These are phyloP conservation scores for Philereme vetulata DNA, from an alignment of 2,888 invertebrate species.

Conservation along the genomic window DNA sequence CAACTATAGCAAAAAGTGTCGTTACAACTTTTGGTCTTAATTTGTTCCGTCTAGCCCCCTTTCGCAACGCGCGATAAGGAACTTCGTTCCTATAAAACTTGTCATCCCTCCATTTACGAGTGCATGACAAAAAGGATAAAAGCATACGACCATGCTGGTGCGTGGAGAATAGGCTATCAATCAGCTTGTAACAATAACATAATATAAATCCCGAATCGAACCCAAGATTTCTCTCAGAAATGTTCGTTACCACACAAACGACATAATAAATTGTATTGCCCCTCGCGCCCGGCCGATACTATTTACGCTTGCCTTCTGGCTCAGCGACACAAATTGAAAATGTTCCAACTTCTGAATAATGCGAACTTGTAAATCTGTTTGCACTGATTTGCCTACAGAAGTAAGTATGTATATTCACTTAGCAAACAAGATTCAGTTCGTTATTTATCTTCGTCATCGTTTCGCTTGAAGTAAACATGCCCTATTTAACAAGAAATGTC, in stretches of 20 bases:
- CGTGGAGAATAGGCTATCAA: slow-evolving; percentile 49
- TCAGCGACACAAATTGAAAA: slow-evolving; percentile 40
- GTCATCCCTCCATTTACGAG: slow-evolving; percentile 36
- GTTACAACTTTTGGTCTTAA: no score
- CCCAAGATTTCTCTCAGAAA: slow-evolving; percentile 44
- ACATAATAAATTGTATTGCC: slow-evolving; percentile 55
- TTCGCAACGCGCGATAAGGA: no score
- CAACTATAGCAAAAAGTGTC: no score
- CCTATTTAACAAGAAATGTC: slow-evolving; percentile 1
- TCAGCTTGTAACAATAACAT: slow-evolving; percentile 48
- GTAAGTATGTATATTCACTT: slow-evolving; percentile 13
- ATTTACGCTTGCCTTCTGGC: slow-evolving; percentile 34
- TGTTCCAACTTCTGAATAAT: slow-evolving; percentile 38
- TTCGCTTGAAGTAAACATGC: slow-evolving; percentile 5
- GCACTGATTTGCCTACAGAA: slow-evolving; percentile 13
- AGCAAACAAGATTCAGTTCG: slow-evolving; percentile 20
- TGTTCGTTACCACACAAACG: slow-evolving; percentile 47
- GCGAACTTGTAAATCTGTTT: slow-evolving; percentile 37
- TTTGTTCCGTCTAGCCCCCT: no score
- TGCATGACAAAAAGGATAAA: slow-evolving; percentile 41
- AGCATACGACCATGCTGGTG: slow-evolving; percentile 33
- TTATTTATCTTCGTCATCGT: slow-evolving; percentile 13
- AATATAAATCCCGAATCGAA: slow-evolving; percentile 45
- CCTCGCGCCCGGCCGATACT: slow-evolving; percentile 39
- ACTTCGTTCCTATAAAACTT: no score